Base-by-base conservation (phyloP, 1,140 invertebrate species). In the Temnothorax curvispinosus region DNA sequence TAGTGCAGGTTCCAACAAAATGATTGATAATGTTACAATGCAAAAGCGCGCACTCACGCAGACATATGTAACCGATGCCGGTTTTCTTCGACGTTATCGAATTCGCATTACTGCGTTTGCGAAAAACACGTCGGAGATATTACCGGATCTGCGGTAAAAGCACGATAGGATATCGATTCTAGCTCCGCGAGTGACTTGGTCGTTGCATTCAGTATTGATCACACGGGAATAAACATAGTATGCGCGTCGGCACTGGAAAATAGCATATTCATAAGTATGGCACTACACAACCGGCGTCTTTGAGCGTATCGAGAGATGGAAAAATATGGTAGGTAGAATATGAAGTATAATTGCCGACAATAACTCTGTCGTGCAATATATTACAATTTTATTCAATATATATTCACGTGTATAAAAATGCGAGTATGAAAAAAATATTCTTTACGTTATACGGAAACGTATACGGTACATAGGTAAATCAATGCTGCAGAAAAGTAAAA, bases 261-360 rank as follows among this genome's bases (percentile, higher is more conserved):
- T 85, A 78, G 74, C 82, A 85, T 85, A 85, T 85, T 85, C 74
- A 85, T 85, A 85, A 85, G 74, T 67, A 67, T 7, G n/a, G 47
- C 60, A 13, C 11, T 78, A 65, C 21, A 78, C 35, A 78, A 52
- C 44, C n/a, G 81, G 13, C 38, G 21, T 85, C 82, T 78, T 69
- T 77, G 62, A 78, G 44, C 27, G 35, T 6, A 60, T 44, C 7
- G 52, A 75, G 54, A 75, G 56, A 84, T 18, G 54, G 64, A 81
- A 81, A 81, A 69, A 41, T 69, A 81, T 52, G 35, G 13, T 47
- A 52, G n/a, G n/a, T 18, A 38, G 32, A 77, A 41, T 47, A n/a
- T 78, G 8, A n/a, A 41, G 47, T 54, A 47, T 54, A 67, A 65
- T 65, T 78, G 47, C 47, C 64, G 47, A 44, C 65, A 44, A 69